Evolutionary conservation across 2,113 vertebrate genomes (phyloP).

Genomic region (Aphyosemion australe): DNA sequence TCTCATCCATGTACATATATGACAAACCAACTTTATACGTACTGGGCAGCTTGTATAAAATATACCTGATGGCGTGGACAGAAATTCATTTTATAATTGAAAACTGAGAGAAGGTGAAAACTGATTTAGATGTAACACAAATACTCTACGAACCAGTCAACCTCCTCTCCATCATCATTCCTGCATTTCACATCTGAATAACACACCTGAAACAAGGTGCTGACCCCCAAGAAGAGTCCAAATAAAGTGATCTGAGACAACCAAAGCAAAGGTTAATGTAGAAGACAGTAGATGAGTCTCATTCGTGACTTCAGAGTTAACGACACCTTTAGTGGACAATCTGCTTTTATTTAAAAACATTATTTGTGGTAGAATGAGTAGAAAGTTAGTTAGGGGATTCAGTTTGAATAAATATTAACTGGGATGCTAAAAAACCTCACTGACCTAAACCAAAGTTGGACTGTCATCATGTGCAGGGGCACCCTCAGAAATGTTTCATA

Average conservation of each 20-base stretch:
- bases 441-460: no score
- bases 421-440: no score
- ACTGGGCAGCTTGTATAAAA: conserved; percentile 59
- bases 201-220: conserved; percentile 20
- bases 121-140: background rate
- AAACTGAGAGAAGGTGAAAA: background rate
- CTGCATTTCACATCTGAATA: conserved; percentile 48
- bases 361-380: no score
- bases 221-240: conserved; percentile 4
- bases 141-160: conserved; percentile 56
- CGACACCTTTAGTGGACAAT: no score
- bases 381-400: no score
- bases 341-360: no score
- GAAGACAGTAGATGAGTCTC: background rate
- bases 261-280: background rate
- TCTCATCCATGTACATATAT: conserved; percentile 67
- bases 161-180: conserved; percentile 15
- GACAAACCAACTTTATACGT: background rate
- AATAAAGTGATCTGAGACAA: conserved; percentile 34
- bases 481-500: no score
- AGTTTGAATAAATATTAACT: no score
- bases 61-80: conserved; percentile 48
- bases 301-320: no score
- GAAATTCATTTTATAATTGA: background rate
- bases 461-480: no score